phyloP scores from a whole-genome alignment of 2,797 vertebrate genomes.

The Eupleurogrammus muticus region DNA sequence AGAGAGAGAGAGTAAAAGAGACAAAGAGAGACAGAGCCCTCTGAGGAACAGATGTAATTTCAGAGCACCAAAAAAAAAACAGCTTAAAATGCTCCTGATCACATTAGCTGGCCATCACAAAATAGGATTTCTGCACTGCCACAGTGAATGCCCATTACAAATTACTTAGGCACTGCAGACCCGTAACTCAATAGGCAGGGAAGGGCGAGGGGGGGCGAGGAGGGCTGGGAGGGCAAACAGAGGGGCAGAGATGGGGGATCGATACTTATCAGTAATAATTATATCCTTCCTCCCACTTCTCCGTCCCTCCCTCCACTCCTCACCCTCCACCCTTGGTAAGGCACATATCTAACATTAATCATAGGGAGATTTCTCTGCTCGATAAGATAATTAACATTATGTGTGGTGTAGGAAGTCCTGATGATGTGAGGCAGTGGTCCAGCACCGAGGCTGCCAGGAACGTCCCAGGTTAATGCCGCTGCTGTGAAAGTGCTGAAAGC shows the following conservation, averaged over 20 bases:
- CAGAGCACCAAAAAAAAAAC: constrained; percentile 82
- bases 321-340: constrained; percentile 70
- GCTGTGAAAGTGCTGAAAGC: constrained; percentile 59
- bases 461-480: constrained; percentile 23
- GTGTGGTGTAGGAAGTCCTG: constrained; percentile 56
- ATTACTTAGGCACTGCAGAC: constrained; percentile 88
- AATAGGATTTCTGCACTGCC: constrained; percentile 91
- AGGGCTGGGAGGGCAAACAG: constrained; percentile 70
- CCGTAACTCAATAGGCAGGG: constrained; percentile 87
- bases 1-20: constrained; percentile 27
- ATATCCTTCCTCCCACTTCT: constrained; percentile 80
- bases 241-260: constrained; percentile 81
- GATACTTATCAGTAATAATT: constrained; percentile 89
- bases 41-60: constrained; percentile 85
- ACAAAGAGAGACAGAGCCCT: constrained; percentile 62
- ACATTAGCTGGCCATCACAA: constrained; percentile 88
- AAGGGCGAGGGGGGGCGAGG: constrained; percentile 47
- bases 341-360: constrained; percentile 82
- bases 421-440: constrained; percentile 74
- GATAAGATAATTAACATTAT: constrained; percentile 82
- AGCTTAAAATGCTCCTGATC: constrained; percentile 89
- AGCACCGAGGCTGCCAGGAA: constrained; percentile 53
- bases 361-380: constrained; percentile 74
- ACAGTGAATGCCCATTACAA: constrained; percentile 91
- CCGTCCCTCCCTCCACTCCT: constrained; percentile 53